Conservation (phyloP, 2,113 vertebrate genomes). For the Gymnocephalus cernua region DNA sequence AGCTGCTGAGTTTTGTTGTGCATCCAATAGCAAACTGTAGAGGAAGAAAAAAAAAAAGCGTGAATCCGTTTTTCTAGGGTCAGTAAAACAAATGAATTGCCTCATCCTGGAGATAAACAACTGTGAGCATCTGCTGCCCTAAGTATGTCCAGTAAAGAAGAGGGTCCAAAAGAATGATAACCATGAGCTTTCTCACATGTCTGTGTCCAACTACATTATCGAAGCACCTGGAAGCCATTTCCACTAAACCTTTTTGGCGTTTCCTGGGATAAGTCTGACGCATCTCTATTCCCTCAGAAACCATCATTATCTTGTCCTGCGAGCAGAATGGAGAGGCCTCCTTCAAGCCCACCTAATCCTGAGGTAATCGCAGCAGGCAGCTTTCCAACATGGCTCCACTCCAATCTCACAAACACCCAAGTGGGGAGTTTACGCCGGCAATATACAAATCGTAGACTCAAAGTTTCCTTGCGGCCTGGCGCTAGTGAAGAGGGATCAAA, state of each 20-base stretch:
- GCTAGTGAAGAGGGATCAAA: constrained; percentile 22
- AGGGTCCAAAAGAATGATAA: constrained; percentile 13
- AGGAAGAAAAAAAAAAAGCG: constrained; percentile 1
- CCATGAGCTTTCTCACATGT: constrained; percentile 2
- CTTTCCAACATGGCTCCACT: constrained; percentile 53
- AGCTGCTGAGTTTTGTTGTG: background rate
- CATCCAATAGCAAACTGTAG: background rate
- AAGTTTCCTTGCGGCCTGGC: constrained; percentile 29
- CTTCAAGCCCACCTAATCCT: constrained; percentile 67
- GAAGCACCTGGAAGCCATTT: constrained; percentile 73
- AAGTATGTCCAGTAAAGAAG: background rate
- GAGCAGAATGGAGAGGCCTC: constrained; percentile 35
- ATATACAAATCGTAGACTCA: constrained; percentile 41
- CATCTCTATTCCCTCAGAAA: constrained; percentile 53
- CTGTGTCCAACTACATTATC: constrained; percentile 20
- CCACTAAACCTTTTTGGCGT: constrained; percentile 41
- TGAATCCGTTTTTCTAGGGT: constrained; percentile 15
- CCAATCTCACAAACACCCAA: constrained; percentile 59
- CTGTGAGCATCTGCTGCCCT: constrained; percentile 28
- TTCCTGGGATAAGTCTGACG: constrained; percentile 24
- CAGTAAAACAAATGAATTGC: constrained; percentile 7
- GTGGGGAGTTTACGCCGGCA: constrained; percentile 36
- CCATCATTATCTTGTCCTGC: constrained; percentile 69
- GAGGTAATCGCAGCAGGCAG: constrained; percentile 64
- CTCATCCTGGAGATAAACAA: background rate